These are phyloP conservation scores for Heliopora coerulea DNA, from an alignment of 92 coral and sea anemone species.

Conservation along the genomic window DNA sequence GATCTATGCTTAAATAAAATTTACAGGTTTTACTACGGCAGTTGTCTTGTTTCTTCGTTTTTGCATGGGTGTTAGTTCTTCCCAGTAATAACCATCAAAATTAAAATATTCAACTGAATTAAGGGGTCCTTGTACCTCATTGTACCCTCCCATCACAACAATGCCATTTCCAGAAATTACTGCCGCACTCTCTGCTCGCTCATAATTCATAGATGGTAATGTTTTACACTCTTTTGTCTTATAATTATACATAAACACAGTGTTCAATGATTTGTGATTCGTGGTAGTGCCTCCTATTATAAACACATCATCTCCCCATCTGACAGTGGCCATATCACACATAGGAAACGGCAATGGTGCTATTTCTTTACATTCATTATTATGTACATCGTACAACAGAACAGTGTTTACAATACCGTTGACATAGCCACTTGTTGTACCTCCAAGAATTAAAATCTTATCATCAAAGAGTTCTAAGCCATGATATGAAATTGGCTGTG, in stretches of 20 bases:
- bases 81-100: constrained; percentile 2
- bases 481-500: not conserved
- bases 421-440: not conserved
- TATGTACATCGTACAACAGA: not conserved
- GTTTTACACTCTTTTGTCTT: constrained; percentile 62
- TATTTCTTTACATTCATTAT: not conserved
- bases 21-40: constrained; percentile 13
- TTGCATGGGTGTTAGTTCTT: constrained; percentile 1
- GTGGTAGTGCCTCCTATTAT: not conserved
- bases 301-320: constrained; percentile 8
- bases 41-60: not conserved
- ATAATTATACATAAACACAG: constrained; percentile 48
- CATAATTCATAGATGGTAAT: constrained; percentile 72
- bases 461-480: constrained; percentile 1
- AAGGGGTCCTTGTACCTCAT: constrained; percentile 61
- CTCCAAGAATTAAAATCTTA: constrained; percentile 8
- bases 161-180: constrained; percentile 58
- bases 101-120: constrained; percentile 70
- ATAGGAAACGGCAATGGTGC: not conserved
- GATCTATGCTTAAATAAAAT: too few species aligned
- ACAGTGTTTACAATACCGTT: not conserved
- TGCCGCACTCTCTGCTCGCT: constrained; percentile 79
- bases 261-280: not conserved
- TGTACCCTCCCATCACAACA: constrained; percentile 83
- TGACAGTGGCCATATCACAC: constrained; percentile 10